Conservation (phyloP, 2,797 vertebrate species). For the Onychomys arenicola region DNA sequence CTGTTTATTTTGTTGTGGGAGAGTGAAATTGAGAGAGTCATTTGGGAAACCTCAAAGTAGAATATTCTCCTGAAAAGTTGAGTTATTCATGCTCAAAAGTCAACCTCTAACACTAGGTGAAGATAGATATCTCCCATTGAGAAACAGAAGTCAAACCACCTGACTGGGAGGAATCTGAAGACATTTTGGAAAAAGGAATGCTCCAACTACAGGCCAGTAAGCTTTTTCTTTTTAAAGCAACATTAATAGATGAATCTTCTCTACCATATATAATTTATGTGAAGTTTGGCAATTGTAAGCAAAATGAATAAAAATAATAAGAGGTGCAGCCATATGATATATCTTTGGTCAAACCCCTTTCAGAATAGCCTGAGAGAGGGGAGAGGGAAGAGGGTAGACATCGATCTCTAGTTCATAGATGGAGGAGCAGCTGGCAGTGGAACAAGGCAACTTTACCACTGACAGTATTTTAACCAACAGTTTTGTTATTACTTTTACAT, state of each 20-base stretch:
- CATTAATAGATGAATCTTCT: neutral
- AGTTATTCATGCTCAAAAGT: neutral
- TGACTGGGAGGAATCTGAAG: neutral
- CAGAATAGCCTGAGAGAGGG: neutral
- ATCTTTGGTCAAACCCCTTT: neutral
- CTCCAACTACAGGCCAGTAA: neutral
- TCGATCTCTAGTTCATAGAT: neutral
- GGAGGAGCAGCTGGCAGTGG: neutral
- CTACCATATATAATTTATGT: slow-evolving; percentile 31
- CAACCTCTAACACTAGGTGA: neutral
- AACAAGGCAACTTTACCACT: neutral
- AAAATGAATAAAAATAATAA: slow-evolving; percentile 62
- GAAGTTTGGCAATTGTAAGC: slow-evolving; percentile 35
- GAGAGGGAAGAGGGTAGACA: neutral
- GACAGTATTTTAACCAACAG: neutral
- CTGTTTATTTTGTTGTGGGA: no score
- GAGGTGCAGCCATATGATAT: slow-evolving; percentile 31
- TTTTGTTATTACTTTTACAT: neutral
- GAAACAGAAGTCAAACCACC: neutral
- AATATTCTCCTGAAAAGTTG: neutral
- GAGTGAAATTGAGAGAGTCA: neutral
- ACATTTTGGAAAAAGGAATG: neutral
- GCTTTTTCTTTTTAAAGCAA: slow-evolving; percentile 35
- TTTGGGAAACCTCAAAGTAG: neutral
- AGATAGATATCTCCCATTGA: neutral